Conservation (phyloP, 2,113 vertebrate genomes). For the Sinocyclocheilus anophthalmus region DNA sequence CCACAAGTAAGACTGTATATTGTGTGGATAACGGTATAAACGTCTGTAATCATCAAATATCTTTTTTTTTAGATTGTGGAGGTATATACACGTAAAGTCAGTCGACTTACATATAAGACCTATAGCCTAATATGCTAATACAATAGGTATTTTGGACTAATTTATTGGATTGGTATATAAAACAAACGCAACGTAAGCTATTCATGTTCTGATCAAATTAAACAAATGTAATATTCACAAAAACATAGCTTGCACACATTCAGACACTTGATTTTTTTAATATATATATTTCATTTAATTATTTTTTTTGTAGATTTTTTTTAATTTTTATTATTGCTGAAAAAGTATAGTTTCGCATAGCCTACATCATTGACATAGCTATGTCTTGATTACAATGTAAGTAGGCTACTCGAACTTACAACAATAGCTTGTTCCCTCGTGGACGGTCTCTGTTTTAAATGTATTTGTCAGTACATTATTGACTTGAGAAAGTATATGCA, state of each 20-base stretch:
- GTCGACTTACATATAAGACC: background rate
- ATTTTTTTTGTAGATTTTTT: background rate
- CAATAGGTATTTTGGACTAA: background rate
- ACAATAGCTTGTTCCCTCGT: background rate
- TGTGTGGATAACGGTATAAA: background rate
- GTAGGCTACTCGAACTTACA: background rate
- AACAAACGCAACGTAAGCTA: background rate
- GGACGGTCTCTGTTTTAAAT: slow-evolving; percentile 6
- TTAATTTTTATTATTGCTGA: background rate
- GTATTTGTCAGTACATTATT: slow-evolving; percentile 27
- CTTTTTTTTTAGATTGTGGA: background rate
- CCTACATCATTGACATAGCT: background rate
- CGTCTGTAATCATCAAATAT: background rate
- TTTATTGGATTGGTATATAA: background rate
- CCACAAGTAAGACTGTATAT: background rate
- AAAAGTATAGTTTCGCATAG: slow-evolving; percentile 9
- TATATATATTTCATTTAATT: too few relatives aligned
- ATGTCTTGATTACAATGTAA: background rate
- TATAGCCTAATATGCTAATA: background rate
- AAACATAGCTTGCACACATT: background rate
- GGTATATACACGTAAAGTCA: background rate
- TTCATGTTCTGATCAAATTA: background rate
- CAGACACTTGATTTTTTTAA: background rate
- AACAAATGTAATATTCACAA: background rate
- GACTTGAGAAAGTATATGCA: slow-evolving; percentile 12